These are phyloP conservation scores for Muricea muricata DNA, from an alignment of 92 coral and sea anemone genomes.

Conservation along the genomic window DNA sequence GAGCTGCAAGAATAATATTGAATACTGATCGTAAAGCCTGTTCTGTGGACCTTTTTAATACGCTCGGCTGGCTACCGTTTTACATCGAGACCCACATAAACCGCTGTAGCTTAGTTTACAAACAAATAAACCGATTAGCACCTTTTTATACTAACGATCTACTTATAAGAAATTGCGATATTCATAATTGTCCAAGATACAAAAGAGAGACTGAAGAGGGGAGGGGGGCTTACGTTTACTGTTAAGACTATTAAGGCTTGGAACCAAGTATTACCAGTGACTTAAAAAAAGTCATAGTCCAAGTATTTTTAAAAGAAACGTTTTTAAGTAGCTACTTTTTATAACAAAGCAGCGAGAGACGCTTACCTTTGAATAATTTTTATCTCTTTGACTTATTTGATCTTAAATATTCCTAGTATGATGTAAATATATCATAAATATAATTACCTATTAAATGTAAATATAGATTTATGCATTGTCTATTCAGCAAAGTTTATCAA, in stretches of 20 bases:
- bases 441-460: too few relatives aligned
- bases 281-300: neutral
- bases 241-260: neutral
- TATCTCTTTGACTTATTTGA: too few relatives aligned
- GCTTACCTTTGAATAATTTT: too few relatives aligned
- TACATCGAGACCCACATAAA: slow-evolving; percentile 47
- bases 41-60: slow-evolving; percentile 43
- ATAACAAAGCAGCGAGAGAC: slow-evolving; percentile 7
- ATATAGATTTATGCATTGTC: too few relatives aligned
- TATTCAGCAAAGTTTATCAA: too few relatives aligned
- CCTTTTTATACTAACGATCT: too few relatives aligned
- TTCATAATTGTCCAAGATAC: neutral
- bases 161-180: too few relatives aligned
- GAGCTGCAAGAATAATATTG: slow-evolving; percentile 48
- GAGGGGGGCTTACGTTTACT: neutral
- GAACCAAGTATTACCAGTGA: neutral
- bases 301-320: neutral
- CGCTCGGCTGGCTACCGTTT: slow-evolving; percentile 50
- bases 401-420: too few relatives aligned
- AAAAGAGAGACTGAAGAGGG: neutral
- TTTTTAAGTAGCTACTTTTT: neutral
- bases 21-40: slow-evolving; percentile 51
- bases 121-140: too few relatives aligned
- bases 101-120: too few relatives aligned
- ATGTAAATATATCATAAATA: too few relatives aligned